Conservation (phyloP, 1,140 invertebrate species). For the Periplaneta americana region DNA sequence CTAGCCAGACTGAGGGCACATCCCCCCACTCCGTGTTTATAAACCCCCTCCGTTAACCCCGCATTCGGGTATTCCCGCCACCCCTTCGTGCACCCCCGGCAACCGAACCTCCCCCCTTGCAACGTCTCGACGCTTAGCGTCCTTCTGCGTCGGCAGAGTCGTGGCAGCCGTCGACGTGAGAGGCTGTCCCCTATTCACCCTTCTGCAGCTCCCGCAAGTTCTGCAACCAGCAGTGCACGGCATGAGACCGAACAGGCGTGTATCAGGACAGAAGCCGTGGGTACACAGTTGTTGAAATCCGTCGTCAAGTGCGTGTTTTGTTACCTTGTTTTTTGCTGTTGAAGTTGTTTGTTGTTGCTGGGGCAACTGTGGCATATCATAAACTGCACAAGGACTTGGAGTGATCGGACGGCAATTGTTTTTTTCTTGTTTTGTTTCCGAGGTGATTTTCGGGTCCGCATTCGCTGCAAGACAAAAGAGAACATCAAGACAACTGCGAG, state of each 20-base stretch:
- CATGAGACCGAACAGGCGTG: not conserved
- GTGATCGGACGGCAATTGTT: no score
- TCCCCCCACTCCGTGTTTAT: not conserved
- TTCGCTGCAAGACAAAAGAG: not conserved
- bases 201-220: not conserved
- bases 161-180: constrained; percentile 4
- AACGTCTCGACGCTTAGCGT: not conserved
- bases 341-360: not conserved
- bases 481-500: not conserved
- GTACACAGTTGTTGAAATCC: not conserved
- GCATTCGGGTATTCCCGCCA: constrained; percentile 9
- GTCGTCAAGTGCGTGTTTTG: not conserved
- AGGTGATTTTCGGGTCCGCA: not conserved
- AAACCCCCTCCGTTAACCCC: not conserved
- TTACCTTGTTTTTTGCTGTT: not conserved
- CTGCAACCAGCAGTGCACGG: not conserved
- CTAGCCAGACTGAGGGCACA: not conserved
- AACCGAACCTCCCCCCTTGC: not conserved
- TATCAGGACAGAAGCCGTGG: not conserved
- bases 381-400: not conserved
- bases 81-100: not conserved
- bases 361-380: not conserved
- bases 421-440: not conserved
- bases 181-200: constrained; percentile 9
- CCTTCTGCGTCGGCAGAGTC: constrained; percentile 1